A percentile compares a stretch with the other conserved stretches of the same genome.
phyloP scores from a whole-genome alignment of 2,888 invertebrate species.

The Xiphydria camelus region DNA sequence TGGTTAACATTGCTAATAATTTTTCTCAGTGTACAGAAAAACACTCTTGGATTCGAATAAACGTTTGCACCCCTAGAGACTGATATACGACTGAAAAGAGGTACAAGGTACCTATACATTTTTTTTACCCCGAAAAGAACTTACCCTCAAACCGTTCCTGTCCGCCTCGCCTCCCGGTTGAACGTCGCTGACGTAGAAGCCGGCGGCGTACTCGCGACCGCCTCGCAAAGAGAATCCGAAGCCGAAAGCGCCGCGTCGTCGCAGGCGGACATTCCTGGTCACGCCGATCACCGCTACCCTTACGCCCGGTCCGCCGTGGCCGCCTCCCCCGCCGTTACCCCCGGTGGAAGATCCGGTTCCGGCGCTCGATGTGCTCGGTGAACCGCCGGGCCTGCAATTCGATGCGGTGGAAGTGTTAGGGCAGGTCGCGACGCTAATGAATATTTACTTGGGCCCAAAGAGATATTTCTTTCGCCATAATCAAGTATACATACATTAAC shows the following conservation, averaged over 20 bases:
- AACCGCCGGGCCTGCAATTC: slow-evolving; percentile 45
- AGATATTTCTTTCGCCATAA: too few relatives aligned
- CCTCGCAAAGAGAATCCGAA: slow-evolving; percentile 84
- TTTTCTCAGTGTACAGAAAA: too few relatives aligned
- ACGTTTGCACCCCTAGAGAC: too few relatives aligned
- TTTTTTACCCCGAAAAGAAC: slow-evolving; percentile 32
- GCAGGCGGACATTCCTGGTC: slow-evolving; percentile 63
- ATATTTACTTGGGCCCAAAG: too few relatives aligned
- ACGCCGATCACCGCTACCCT: slow-evolving; percentile 64
- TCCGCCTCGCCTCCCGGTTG: slow-evolving; percentile 87
- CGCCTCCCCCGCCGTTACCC: slow-evolving; percentile 44
- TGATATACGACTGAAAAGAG: too few relatives aligned
- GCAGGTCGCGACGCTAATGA: too few relatives aligned
- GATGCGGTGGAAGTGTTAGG: too few relatives aligned
- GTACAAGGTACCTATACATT: too few relatives aligned
- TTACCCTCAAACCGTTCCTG: slow-evolving; percentile 82
- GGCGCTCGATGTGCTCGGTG: slow-evolving; percentile 44
- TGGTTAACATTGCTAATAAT: too few relatives aligned
- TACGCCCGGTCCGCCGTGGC: slow-evolving; percentile 55
- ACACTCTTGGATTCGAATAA: too few relatives aligned
- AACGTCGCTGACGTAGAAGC: slow-evolving; percentile 88
- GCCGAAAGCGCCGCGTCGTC: slow-evolving; percentile 65
- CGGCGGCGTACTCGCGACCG: slow-evolving; percentile 88
- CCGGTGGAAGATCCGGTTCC: slow-evolving; percentile 43
- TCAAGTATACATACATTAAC: too few relatives aligned